A percentile compares a stretch with the other conserved stretches of the same genome.
phyloP scores from a whole-genome alignment of 2,113 vertebrate genomes.

The Perca flavescens region DNA sequence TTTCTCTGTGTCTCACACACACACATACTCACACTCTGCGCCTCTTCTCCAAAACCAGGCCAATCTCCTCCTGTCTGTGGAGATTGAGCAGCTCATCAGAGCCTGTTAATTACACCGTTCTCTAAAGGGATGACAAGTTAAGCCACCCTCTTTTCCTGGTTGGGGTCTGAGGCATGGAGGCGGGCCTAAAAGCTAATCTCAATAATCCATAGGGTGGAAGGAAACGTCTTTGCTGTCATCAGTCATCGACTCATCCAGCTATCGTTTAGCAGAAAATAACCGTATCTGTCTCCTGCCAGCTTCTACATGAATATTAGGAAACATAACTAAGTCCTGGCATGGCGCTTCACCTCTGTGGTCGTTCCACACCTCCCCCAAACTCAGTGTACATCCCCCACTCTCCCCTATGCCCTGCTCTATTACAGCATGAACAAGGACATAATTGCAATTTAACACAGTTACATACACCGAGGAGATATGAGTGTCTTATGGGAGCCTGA shows the following conservation, averaged over 20 bases:
- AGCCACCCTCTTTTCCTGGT: conserved; percentile 70
- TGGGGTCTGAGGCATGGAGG: conserved; percentile 55
- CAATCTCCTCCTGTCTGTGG: conserved; percentile 72
- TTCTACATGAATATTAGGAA: conserved; percentile 15
- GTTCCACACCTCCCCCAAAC: conserved; percentile 17
- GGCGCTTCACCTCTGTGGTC: conserved; percentile 35
- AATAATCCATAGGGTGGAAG: conserved; percentile 71
- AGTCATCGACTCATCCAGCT: conserved; percentile 48
- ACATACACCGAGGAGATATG: conserved; percentile 48
- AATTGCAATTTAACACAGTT: conserved; percentile 72
- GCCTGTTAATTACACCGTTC: conserved; percentile 80
- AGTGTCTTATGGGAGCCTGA: conserved; percentile 37
- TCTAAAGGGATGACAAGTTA: conserved; percentile 81
- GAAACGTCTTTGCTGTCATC: conserved; percentile 67
- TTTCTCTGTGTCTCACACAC: conserved; percentile 13
- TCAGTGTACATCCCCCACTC: conserved; percentile 17
- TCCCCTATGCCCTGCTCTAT: conserved; percentile 58
- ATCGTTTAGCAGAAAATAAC: conserved; percentile 45
- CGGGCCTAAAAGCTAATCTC: conserved; percentile 65
- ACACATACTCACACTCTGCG: conserved; percentile 30
- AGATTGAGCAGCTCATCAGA: conserved; percentile 79
- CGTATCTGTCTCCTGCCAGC: conserved; percentile 3
- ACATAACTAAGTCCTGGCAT: conserved; percentile 15
- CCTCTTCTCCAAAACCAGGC: conserved; percentile 63
- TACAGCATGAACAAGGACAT: conserved; percentile 68